phyloP scores from a whole-genome alignment of 2,113 vertebrate genomes.

The Hippocampus zosterae region DNA sequence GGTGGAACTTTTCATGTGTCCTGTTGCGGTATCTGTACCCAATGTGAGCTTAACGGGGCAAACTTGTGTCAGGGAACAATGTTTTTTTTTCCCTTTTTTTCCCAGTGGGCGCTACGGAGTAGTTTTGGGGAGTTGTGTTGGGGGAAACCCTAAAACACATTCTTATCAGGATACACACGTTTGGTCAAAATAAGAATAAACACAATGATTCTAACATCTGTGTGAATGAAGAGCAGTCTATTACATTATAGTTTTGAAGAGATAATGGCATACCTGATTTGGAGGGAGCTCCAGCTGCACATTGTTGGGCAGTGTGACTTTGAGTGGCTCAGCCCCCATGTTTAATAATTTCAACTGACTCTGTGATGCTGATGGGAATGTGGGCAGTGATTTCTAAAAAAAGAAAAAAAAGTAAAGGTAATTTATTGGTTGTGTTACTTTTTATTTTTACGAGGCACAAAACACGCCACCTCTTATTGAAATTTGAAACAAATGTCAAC shows the following conservation, averaged over 20 bases:
- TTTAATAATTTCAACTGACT: constrained; percentile 85
- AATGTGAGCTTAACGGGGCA: too few relatives aligned
- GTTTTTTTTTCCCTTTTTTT: too few relatives aligned
- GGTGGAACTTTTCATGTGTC: too few relatives aligned
- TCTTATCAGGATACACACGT: too few relatives aligned
- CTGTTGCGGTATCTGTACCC: too few relatives aligned
- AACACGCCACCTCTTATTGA: not conserved
- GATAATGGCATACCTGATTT: constrained; percentile 46
- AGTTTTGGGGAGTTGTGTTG: too few relatives aligned
- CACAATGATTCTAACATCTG: not conserved
- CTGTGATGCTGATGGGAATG: constrained; percentile 73
- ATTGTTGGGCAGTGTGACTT: constrained; percentile 29
- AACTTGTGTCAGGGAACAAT: too few relatives aligned
- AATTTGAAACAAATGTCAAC: not conserved
- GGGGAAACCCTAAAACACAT: too few relatives aligned
- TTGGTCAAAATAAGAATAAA: not conserved
- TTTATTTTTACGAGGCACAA: not conserved
- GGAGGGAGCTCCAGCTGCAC: constrained; percentile 16
- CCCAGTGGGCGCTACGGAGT: too few relatives aligned
- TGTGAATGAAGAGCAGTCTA: not conserved
- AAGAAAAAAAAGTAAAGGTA: constrained; percentile 4
- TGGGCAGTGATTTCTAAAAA: constrained; percentile 81
- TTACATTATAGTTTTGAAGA: not conserved
- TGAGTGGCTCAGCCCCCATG: constrained; percentile 50
- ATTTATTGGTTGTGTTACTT: not conserved